phyloP scores from a whole-genome alignment of 2,888 invertebrate genomes.

The Melieria omissa region DNA sequence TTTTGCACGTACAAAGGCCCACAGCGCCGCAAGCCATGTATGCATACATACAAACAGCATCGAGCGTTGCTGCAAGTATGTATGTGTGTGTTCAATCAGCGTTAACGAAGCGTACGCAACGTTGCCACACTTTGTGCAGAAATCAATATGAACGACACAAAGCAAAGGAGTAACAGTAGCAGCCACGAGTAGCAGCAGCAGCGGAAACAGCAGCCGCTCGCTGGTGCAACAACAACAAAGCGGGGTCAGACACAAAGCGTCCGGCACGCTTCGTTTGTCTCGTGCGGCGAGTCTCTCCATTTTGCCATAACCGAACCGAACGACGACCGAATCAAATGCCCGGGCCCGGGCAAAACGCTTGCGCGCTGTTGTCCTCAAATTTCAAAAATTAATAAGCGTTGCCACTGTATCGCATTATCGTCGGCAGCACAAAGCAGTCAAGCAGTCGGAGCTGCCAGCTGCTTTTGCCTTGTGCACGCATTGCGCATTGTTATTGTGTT shows the following conservation, averaged over 20 bases:
- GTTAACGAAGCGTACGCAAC: neutral
- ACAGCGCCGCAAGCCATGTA: too few relatives aligned
- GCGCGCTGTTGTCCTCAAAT: conserved; percentile 56
- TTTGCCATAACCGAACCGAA: conserved; percentile 9
- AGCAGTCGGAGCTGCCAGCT: too few relatives aligned
- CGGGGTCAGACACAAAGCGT: conserved; percentile 9
- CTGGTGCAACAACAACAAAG: conserved; percentile 2
- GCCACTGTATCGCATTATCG: conserved; percentile 34
- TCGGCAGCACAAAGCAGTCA: too few relatives aligned
- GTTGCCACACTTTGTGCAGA: conserved; percentile 26
- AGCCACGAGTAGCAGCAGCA: neutral
- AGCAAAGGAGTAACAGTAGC: neutral
- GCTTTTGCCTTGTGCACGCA: too few relatives aligned
- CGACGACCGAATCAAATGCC: too few relatives aligned
- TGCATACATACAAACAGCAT: too few relatives aligned
- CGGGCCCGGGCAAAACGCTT: conserved; percentile 65
- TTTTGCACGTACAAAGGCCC: too few relatives aligned
- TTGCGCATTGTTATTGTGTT: too few relatives aligned
- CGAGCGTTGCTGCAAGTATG: neutral
- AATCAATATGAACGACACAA: conserved; percentile 13
- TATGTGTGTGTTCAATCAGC: neutral
- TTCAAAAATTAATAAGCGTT: conserved; percentile 60
- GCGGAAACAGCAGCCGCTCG: conserved; percentile 6
- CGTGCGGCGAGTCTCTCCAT: neutral
- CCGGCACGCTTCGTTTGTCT: conserved; percentile 14